These are phyloP conservation scores for Anguilla rostrata DNA, from an alignment of 2,113 vertebrate genomes.

Conservation along the genomic window DNA sequence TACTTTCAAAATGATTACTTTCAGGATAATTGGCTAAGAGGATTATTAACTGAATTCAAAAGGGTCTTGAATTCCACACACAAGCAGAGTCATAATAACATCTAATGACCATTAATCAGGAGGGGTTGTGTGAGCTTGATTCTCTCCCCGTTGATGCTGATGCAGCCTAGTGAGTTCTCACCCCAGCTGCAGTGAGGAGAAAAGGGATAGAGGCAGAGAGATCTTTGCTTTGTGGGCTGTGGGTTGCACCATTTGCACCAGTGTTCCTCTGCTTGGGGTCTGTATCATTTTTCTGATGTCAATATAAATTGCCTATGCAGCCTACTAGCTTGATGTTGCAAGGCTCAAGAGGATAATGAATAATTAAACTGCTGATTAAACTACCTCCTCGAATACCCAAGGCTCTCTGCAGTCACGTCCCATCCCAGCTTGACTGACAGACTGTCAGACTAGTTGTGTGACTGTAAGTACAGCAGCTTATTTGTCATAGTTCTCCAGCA, in stretches of 20 bases:
- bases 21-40: slow-evolving; percentile 86
- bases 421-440: background rate
- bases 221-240: background rate
- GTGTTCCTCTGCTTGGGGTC: background rate
- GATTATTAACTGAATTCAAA: slow-evolving; percentile 87
- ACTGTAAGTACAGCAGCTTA: background rate
- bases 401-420: background rate
- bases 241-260: background rate
- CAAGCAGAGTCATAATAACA: slow-evolving; percentile 86
- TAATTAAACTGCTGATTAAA: background rate
- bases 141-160: background rate
- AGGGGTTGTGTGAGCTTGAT: slow-evolving; percentile 72
- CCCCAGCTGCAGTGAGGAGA: slow-evolving; percentile 3
- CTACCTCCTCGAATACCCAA: background rate
- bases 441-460: background rate
- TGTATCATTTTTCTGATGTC: background rate
- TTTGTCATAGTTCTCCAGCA: background rate
- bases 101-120: slow-evolving; percentile 84
- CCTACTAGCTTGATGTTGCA: too few relatives aligned
- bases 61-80: slow-evolving; percentile 84
- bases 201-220: background rate
- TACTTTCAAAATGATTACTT: slow-evolving; percentile 66
- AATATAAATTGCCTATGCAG: too few relatives aligned
- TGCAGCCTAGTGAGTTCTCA: background rate
- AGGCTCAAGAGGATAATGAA: too few relatives aligned